These are phyloP conservation scores for Chaetodon trifascialis DNA, from an alignment of 2,113 vertebrate species.

Conservation along the genomic window DNA sequence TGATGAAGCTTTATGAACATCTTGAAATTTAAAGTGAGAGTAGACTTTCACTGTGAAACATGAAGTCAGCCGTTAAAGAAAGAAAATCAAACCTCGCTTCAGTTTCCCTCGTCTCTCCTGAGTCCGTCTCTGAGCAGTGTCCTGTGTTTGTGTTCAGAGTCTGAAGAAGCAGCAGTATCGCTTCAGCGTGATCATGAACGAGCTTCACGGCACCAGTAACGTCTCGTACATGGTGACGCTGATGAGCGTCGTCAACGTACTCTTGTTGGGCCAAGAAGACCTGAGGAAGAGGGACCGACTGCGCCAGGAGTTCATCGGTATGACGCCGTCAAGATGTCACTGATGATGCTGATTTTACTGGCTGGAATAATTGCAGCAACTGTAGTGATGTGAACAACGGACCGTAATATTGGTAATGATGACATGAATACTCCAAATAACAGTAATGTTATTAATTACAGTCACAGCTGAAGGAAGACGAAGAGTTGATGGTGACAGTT, in stretches of 20 bases:
- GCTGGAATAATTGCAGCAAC: no score
- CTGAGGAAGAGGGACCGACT: constrained; percentile 87
- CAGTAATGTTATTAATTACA: no score
- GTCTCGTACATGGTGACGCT: constrained; percentile 89
- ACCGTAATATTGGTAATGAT: no score
- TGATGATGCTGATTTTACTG: not conserved
- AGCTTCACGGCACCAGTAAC: constrained; percentile 89
- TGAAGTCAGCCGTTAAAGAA: not conserved
- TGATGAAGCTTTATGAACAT: no score
- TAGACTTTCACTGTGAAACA: no score
- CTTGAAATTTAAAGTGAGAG: no score
- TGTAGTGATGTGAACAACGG: no score
- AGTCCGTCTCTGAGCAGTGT: not conserved
- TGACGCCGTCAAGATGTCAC: not conserved
- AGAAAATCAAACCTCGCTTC: not conserved
- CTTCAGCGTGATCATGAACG: constrained; percentile 92
- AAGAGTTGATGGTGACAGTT: no score
- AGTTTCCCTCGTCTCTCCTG: no score
- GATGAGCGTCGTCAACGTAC: constrained; percentile 90
- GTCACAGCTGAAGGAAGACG: no score
- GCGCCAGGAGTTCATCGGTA: constrained; percentile 90
- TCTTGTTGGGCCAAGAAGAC: constrained; percentile 90
- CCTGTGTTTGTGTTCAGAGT: constrained; percentile 74
- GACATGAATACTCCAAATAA: no score
- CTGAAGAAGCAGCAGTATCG: constrained; percentile 93